Conservation (phyloP, 2,797 vertebrate genomes). For the Halcyon leucocephala region DNA sequence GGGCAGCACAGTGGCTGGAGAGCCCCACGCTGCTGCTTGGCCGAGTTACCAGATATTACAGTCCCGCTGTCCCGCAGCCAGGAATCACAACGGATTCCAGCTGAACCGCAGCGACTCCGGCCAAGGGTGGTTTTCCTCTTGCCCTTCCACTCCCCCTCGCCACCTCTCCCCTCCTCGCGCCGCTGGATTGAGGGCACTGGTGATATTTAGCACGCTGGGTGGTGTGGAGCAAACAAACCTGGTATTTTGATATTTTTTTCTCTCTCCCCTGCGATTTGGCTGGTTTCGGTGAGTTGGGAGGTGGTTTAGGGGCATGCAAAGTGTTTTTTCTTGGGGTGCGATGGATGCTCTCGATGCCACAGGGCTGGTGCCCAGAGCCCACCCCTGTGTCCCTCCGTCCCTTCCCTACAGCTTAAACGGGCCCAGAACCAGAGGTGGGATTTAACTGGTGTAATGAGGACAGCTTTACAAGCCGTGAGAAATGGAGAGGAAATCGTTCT, state of each 20-base stretch:
- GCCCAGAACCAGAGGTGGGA: neutral
- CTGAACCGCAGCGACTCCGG: neutral
- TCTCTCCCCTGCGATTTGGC: neutral
- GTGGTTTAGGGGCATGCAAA: neutral
- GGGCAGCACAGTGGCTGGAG: neutral
- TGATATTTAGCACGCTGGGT: neutral
- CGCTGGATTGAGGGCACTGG: fast-evolving
- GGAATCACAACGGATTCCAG: neutral
- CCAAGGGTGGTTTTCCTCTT: neutral
- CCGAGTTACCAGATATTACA: neutral
- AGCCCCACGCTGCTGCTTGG: neutral
- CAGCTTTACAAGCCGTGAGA: neutral
- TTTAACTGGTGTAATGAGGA: neutral
- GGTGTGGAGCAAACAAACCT: neutral
- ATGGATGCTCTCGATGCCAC: fast-evolving
- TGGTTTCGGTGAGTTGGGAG: neutral
- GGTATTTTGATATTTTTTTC: neutral
- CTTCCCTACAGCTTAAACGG: neutral
- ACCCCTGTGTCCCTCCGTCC: fast-evolving
- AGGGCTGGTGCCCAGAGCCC: neutral
- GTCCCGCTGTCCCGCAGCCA: neutral
- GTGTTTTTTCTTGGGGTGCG: neutral
- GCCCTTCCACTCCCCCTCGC: fast-evolving
- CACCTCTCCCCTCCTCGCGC: neutral
- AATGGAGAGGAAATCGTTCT: neutral